These are phyloP conservation scores for Trachymyrmex cornetzi DNA, from an alignment of 1,140 invertebrate genomes.

Conservation along the genomic window DNA sequence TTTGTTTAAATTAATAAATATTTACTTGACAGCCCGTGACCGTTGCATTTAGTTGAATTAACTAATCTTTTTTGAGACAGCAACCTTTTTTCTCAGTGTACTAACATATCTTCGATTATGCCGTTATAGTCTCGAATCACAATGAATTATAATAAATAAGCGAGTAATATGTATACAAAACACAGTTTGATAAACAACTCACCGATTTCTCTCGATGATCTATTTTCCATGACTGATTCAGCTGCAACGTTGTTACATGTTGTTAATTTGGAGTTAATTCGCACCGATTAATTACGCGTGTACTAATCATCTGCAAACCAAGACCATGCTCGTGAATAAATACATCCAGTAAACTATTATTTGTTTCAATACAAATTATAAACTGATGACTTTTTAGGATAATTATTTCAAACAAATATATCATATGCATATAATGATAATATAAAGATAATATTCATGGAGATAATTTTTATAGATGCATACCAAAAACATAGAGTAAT, in stretches of 20 bases:
- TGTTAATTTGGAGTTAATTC: conserved; percentile 58
- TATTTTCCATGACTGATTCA: conserved; percentile 31
- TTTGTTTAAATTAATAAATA: no score
- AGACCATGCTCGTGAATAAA: conserved; percentile 34
- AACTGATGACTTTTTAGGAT: background rate
- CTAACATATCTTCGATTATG: background rate
- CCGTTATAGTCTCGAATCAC: background rate
- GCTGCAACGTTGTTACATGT: conserved; percentile 8
- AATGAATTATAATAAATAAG: conserved; percentile 10
- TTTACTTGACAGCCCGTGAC: no score
- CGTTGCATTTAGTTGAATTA: no score
- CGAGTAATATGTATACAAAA: background rate
- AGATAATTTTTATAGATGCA: conserved; percentile 39
- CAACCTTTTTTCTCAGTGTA: background rate
- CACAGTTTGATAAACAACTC: conserved; percentile 23
- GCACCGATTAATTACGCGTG: conserved; percentile 24
- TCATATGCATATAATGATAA: background rate
- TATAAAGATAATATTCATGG: conserved; percentile 25
- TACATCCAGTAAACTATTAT: background rate
- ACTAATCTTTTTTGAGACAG: no score
- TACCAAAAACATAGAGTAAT: no score
- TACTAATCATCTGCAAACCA: conserved; percentile 58
- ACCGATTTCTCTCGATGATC: conserved; percentile 29
- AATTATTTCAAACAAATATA: conserved; percentile 18
- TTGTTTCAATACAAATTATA: background rate